Evolutionary conservation across 1,140 invertebrate genomes (phyloP).

Genomic region (Panagrolaimus sp.): DNA sequence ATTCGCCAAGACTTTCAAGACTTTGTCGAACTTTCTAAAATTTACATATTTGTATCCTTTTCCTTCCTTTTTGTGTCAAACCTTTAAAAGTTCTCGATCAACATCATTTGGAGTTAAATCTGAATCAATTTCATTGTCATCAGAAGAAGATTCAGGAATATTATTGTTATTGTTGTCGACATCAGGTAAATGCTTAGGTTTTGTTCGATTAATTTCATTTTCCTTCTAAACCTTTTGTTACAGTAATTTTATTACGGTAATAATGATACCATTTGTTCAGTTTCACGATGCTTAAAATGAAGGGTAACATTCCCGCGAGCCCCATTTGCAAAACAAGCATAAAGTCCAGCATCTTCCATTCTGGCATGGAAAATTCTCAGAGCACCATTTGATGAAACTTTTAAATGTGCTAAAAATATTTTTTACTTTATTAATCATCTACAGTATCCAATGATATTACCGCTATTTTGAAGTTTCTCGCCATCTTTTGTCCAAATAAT

Average conservation of each 20-base stretch:
- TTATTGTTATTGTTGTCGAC: constrained; percentile 18
- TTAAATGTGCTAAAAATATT: constrained; percentile 52
- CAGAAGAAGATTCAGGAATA: not conserved
- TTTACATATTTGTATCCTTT: not conserved
- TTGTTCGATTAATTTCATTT: constrained; percentile 11
- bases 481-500: constrained; percentile 57
- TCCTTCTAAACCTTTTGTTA: not conserved
- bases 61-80: not conserved
- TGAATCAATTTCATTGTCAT: not conserved
- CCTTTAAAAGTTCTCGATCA: constrained; percentile 18
- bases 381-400: constrained; percentile 57
- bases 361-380: constrained; percentile 56
- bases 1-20: constrained; percentile 42
- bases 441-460: constrained; percentile 28
- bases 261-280: constrained; percentile 2
- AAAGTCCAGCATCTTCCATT: constrained; percentile 54
- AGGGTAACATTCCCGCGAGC: constrained; percentile 55
- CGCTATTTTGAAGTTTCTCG: constrained; percentile 45
- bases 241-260: not conserved
- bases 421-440: not conserved
- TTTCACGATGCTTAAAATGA: constrained; percentile 41
- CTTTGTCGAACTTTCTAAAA: constrained; percentile 13
- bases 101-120: constrained; percentile 27
- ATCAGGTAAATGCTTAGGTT: not conserved
- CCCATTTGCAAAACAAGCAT: constrained; percentile 53